phyloP scores from a whole-genome alignment of 1,140 invertebrate genomes.

The Drosophila sproati region DNA sequence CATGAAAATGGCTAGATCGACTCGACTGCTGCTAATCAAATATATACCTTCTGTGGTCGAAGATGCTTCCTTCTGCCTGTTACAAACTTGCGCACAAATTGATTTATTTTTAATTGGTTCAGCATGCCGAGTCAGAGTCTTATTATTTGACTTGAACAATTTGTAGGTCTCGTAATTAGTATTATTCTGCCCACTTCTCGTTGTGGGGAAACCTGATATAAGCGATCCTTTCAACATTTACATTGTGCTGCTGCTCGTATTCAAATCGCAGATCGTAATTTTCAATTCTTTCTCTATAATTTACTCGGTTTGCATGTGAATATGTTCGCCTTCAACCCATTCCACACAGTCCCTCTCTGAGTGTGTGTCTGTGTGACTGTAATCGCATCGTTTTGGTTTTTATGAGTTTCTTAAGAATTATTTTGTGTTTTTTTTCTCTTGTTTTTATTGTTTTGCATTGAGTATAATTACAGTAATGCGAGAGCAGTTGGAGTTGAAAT shows the following conservation, averaged over 20 bases:
- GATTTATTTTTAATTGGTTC: too few species aligned
- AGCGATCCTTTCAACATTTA: constrained; percentile 24
- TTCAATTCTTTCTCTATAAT: constrained; percentile 61
- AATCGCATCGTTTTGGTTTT: constrained; percentile 77
- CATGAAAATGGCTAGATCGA: too few species aligned
- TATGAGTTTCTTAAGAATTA: constrained; percentile 79
- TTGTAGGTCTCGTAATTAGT: too few species aligned
- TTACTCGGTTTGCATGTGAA: constrained; percentile 68
- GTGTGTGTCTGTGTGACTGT: constrained; percentile 68
- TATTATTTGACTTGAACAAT: too few species aligned
- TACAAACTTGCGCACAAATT: too few species aligned
- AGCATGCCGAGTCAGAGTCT: too few species aligned
- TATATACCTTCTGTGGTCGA: too few species aligned
- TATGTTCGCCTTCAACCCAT: background rate
- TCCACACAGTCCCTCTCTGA: constrained; percentile 7
- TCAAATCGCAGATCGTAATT: constrained; percentile 63
- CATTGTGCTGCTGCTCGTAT: constrained; percentile 49
- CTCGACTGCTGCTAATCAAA: too few species aligned
- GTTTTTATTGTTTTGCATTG: constrained; percentile 42
- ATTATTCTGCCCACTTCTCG: too few species aligned
- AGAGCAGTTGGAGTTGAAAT: constrained; percentile 12
- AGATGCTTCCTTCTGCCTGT: too few species aligned
- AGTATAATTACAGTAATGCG: constrained; percentile 77
- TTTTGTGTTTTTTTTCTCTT: constrained; percentile 52
- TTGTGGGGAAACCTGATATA: background rate